Evolutionary conservation across 2,797 vertebrate species (phyloP), one percentile per base, ranked within the genome.

Genomic region (Glossophaga mutica): DNA sequence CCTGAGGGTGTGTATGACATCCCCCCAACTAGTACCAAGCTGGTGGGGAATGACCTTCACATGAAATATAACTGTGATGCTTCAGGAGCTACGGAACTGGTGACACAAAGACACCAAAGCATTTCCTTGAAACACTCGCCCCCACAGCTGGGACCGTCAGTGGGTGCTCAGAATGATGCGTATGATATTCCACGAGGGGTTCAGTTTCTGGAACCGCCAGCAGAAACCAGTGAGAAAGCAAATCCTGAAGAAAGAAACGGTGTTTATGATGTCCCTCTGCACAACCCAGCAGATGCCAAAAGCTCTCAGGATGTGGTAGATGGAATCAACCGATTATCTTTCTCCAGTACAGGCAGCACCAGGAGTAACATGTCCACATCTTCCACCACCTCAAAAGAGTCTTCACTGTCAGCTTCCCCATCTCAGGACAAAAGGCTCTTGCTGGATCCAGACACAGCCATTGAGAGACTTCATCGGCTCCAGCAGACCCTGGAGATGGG

Each of bases 331-430:
- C 99, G 99, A 3, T 97, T 99, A 84, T 99, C 99, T 0, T 99
- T 99, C 98, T 99, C 99, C 95, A 99, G 99, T 96, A 99, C 99
- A 0, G 99, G 99, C 97, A 99, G 99, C 98, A 99, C 99, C 0
- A 98, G 99, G 95, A 99, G 99, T 97, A 99, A 99, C 98, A 99
- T 99, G 99, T 99, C 99, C 94, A 99, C 99, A 0, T 99, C 99
- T 9, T 99, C 99, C 76, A 99, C 99, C 0, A 99, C 99, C 3
- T 99, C 99, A 0, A 99, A 99, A 97, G 99, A 99, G 59, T 99
- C 98, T 42, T 98, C 98, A 4, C 37, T 98, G 85, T 98, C 99
- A 3, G 98, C 98, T 78, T 98, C 99, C n/a, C 94, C 98, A 4
- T 97, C 98, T 0, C 99, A 99, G 97, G 99, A 99, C 39, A 99